Base-by-base conservation (phyloP, 2,888 invertebrate genomes). In the Orthosia incerta region DNA sequence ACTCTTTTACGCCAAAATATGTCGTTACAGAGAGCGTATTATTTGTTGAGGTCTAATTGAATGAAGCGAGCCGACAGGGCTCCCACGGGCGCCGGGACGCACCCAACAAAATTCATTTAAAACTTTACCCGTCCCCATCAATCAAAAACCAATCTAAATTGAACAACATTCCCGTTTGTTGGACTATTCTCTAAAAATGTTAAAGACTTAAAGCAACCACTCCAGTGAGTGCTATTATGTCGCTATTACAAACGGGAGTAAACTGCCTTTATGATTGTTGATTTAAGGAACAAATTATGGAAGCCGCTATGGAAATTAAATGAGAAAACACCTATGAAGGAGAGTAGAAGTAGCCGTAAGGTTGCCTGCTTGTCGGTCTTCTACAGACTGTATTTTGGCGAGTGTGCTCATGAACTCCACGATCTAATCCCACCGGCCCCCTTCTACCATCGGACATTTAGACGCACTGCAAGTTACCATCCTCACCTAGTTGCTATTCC, bases 91-190 rank as follows among this genome's bases (percentile, higher is more conserved):
- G 76, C 76, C 71, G 76, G 71, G 79, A 82, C 75, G 76, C 75
- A 81, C 87, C 79, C 85, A 85, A 88, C 82, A 81, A 91, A 92
- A 91, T 94, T 93, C 89, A 93, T 94, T 94, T 91, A 90, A 93
- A 95, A 94, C 90, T 94, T 93, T 90, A 87, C 89, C 89, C 89
- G 88, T 89, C 88, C 88, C 91, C 92, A 93, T 95, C 94, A 92
- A 94, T 95, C 95, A 95, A 95, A 94, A 94, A 91, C 89, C 94
- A 94, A 94, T 95, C 91, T 94, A 93, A 94, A 93, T 93, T 92
- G 92, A 88, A 92, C 92, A 91, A 91, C 89, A 92, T 91, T 91
- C 87, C 85, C 80, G 86, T 89, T 92, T 90, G 87, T 89, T 71
- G 78, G 86, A 83, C 80, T 88, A 88, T 89, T 89, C 86, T 87